phyloP scores from a whole-genome alignment of 2,113 vertebrate genomes.

The Phalacrocorax carbo region DNA sequence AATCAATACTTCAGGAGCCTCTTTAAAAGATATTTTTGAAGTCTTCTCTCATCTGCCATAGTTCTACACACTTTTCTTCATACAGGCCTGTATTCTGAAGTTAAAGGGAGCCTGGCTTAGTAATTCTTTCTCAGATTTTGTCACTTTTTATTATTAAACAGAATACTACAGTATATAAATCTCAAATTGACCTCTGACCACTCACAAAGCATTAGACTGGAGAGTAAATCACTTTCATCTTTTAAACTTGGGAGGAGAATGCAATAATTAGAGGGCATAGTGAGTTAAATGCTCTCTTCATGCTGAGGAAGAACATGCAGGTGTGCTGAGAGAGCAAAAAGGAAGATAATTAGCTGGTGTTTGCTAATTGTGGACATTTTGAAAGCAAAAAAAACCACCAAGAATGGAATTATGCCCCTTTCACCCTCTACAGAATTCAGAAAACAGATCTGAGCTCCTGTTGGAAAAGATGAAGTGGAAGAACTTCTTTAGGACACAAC shows the following conservation, averaged over 20 bases:
- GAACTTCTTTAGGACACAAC: not conserved
- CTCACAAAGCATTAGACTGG: not conserved
- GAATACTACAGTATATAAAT: conserved; percentile 20
- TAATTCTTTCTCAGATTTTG: not conserved
- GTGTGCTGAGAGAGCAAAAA: not conserved
- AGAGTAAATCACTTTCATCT: conserved; percentile 42
- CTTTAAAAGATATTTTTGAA: conserved; percentile 18
- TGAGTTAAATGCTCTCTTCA: conserved; percentile 26
- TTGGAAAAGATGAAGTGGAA: not conserved
- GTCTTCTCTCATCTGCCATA: not conserved
- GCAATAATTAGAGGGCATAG: conserved; percentile 31
- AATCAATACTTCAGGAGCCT: not conserved
- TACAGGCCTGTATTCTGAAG: not conserved
- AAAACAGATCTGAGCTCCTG: not conserved
- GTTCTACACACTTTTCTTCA: not conserved
- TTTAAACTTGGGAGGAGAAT: conserved; percentile 12
- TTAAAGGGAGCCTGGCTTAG: not conserved
- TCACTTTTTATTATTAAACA: conserved; percentile 2
- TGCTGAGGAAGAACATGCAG: conserved; percentile 14
- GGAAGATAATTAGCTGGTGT: not conserved
- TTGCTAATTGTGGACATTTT: conserved; percentile 18
- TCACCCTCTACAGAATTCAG: not conserved
- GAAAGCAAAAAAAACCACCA: not conserved
- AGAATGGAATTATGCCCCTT: not conserved
- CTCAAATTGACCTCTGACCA: not conserved